Evolutionary conservation across 2,113 vertebrate genomes (phyloP).

Genomic region (Rhombomys opimus): DNA sequence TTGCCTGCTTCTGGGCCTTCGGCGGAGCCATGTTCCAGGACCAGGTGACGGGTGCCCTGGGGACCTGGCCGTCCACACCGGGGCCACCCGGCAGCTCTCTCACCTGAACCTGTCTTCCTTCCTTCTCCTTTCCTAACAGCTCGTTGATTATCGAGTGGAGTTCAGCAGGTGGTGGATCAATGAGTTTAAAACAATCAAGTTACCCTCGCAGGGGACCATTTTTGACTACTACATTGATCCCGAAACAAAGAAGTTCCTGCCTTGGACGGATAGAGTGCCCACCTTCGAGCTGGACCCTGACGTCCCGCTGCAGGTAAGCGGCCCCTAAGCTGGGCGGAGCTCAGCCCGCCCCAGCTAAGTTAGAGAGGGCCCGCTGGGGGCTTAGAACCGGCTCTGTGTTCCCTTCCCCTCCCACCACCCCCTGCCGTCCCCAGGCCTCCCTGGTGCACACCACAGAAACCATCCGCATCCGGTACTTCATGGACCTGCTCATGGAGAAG

Average conservation of each 20-base stretch:
- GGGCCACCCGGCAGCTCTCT: rapidly evolving
- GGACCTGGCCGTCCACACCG: rapidly evolving
- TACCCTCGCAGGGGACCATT: constrained; percentile 87
- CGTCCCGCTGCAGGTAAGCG: constrained; percentile 85
- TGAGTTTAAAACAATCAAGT: constrained; percentile 88
- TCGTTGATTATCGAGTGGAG: constrained; percentile 86
- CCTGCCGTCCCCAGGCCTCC: constrained; percentile 83
- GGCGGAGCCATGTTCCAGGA: constrained; percentile 89
- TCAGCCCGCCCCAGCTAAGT: rapidly evolving
- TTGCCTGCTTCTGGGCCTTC: constrained; percentile 88
- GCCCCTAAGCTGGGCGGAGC: background rate
- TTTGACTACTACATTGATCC: constrained; percentile 90
- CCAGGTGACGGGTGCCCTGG: constrained; percentile 77
- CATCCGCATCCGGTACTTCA: constrained; percentile 86
- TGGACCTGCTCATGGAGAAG: constrained; percentile 88
- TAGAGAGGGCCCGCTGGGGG: background rate
- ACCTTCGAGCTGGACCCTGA: constrained; percentile 85
- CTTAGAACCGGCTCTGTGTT: too few relatives aligned
- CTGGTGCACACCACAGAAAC: constrained; percentile 89
- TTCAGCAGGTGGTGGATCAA: constrained; percentile 91
- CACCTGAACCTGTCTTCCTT: rapidly evolving
- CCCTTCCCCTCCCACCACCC: background rate
- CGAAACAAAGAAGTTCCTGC: constrained; percentile 82
- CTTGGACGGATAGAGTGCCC: constrained; percentile 88
- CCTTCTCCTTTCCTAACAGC: constrained; percentile 70